Evolutionary conservation across 2,113 vertebrate species (phyloP).

Genomic region (Ramphastos sulfuratus): DNA sequence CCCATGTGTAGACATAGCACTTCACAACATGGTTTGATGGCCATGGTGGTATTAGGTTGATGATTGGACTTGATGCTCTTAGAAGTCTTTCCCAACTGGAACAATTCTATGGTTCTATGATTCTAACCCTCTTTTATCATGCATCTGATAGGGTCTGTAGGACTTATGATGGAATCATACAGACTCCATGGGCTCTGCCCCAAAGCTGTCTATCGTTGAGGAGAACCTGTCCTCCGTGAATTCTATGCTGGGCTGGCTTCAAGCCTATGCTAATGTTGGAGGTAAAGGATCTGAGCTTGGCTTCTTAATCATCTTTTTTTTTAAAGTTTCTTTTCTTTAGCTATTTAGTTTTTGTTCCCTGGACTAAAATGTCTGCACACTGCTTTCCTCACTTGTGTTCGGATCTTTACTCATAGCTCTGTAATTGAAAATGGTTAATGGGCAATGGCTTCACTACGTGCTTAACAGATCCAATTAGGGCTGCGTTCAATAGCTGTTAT

Average conservation of each 20-base stretch:
- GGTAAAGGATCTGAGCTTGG: not conserved
- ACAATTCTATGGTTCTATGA: no score
- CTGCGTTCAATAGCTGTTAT: not conserved
- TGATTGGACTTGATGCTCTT: no score
- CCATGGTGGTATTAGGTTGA: no score
- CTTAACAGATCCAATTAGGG: conserved; percentile 16
- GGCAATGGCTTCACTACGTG: not conserved
- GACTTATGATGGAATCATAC: rapidly evolving
- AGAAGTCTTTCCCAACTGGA: no score
- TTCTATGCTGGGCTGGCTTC: not conserved
- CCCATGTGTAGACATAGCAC: no score
- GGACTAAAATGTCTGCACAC: not conserved
- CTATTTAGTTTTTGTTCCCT: not conserved
- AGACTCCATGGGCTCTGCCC: not conserved
- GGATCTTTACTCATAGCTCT: not conserved
- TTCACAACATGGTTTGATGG: no score
- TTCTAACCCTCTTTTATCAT: not conserved
- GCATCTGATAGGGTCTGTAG: not conserved
- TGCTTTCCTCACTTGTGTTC: not conserved
- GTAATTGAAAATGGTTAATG: conserved; percentile 7
- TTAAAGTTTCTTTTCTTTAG: not conserved
- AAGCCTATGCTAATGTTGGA: not conserved
- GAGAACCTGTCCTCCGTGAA: not conserved
- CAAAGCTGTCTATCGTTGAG: not conserved
- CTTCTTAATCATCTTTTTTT: not conserved